Percentiles rank a stretch among this genome's conserved stretches.
Evolutionary conservation across 2,888 invertebrate genomes (phyloP).

Genomic region (Drosophila kanekoi): DNA sequence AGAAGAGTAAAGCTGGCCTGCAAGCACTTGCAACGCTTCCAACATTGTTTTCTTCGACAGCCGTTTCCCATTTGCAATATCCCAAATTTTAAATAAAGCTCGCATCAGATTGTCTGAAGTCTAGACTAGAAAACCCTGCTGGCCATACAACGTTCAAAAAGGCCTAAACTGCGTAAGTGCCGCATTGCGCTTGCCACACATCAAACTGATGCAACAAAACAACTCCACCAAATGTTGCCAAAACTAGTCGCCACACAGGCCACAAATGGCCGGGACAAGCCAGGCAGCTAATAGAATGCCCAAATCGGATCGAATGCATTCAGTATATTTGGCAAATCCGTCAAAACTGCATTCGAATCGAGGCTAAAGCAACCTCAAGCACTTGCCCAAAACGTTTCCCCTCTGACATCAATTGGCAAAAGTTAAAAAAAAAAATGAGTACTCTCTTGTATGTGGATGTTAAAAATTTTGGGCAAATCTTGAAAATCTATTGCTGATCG

Average conservation of each 20-base stretch:
- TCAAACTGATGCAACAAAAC: not conserved
- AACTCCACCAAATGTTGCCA: conserved; percentile 24
- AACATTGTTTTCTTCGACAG: not conserved
- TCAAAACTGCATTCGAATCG: conserved; percentile 25
- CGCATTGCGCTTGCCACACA: conserved; percentile 5
- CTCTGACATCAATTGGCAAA: not conserved
- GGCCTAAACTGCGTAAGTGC: not conserved
- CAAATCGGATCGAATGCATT: conserved; percentile 3
- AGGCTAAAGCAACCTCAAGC: not conserved
- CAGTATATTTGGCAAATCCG: conserved; percentile 1
- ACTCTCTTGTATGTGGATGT: too few relatives aligned
- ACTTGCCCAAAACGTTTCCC: not conserved
- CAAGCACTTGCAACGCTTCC: not conserved
- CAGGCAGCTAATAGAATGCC: not conserved
- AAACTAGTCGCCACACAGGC: conserved; percentile 13
- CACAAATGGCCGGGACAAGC: not conserved
- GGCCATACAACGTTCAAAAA: not conserved
- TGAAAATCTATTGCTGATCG: too few relatives aligned
- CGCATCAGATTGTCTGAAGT: not conserved
- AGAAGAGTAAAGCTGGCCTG: not conserved
- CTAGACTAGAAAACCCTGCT: not conserved
- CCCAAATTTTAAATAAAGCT: conserved; percentile 13
- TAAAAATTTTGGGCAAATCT: too few relatives aligned
- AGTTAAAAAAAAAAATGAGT: too few relatives aligned
- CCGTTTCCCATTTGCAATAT: not conserved